These are phyloP conservation scores for Drosophila basisetae DNA, from an alignment of 2,888 invertebrate species.

Conservation along the genomic window DNA sequence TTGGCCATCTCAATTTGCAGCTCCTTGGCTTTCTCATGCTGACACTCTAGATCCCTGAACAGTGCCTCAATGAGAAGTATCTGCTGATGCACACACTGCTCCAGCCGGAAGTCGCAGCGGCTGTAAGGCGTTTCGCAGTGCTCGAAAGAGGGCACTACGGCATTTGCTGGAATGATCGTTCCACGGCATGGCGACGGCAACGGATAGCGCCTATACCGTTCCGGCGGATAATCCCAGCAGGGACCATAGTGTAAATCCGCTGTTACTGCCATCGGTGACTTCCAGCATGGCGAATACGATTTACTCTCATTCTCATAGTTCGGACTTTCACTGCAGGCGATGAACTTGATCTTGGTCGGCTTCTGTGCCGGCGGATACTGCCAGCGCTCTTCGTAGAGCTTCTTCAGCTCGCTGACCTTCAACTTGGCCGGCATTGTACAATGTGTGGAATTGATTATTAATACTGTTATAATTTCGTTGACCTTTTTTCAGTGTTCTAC, in stretches of 20 bases:
- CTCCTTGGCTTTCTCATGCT: conserved; percentile 38
- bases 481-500: conserved; percentile 80
- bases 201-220: conserved; percentile 59
- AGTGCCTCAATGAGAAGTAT: conserved; percentile 62
- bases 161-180: conserved; percentile 34
- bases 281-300: conserved; percentile 55
- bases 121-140: conserved; percentile 69
- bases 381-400: conserved; percentile 48
- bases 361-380: conserved; percentile 55
- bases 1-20: conserved; percentile 48
- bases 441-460: neutral
- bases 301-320: conserved; percentile 20
- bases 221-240: conserved; percentile 72
- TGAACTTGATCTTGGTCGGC: conserved; percentile 23
- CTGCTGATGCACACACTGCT: conserved; percentile 71
- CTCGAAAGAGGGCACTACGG: conserved; percentile 52
- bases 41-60: conserved; percentile 33
- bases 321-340: conserved; percentile 41
- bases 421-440: conserved; percentile 33
- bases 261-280: conserved; percentile 29
- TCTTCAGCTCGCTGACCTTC: conserved; percentile 49
- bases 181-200: conserved; percentile 65
- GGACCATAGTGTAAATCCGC: conserved; percentile 44
- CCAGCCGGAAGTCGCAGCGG: conserved; percentile 66
- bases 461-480: conserved; percentile 24